These are phyloP conservation scores for Noturus placidus DNA, from an alignment of 2,113 vertebrate species.

Conservation along the genomic window DNA sequence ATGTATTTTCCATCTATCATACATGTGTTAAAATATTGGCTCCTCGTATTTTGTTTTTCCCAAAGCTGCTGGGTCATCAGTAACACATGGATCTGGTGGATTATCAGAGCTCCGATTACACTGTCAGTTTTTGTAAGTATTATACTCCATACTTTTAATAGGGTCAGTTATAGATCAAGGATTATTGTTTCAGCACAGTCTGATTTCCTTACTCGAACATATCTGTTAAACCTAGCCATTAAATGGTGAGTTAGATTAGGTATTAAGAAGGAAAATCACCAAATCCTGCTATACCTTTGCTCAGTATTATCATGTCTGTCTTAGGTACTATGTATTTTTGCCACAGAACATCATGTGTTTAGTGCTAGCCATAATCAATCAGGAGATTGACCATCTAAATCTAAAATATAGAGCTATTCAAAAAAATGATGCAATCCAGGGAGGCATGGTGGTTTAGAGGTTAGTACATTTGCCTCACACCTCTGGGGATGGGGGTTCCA, in stretches of 20 bases:
- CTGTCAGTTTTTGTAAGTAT: slow-evolving; percentile 83
- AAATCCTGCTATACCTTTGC: background rate
- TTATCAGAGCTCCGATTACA: slow-evolving; percentile 88
- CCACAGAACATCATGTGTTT: background rate
- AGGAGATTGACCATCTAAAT: background rate
- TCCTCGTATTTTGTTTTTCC: slow-evolving; percentile 2
- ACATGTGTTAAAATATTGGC: background rate
- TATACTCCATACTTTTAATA: background rate
- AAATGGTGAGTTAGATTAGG: background rate
- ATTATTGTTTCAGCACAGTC: background rate
- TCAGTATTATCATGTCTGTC: background rate
- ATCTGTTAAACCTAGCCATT: background rate
- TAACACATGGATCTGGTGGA: slow-evolving; percentile 89
- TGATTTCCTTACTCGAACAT: background rate
- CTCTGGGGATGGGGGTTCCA: too few species aligned
- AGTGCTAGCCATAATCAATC: background rate
- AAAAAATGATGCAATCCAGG: background rate
- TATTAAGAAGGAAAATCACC: background rate
- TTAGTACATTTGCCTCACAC: too few species aligned
- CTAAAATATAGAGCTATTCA: background rate
- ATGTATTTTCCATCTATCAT: too few species aligned
- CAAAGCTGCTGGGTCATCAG: slow-evolving; percentile 86
- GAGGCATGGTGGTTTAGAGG: too few species aligned
- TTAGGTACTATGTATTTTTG: background rate
- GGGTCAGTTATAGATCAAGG: background rate